Percentiles rank a stretch among this genome's conserved stretches.
These are phyloP conservation scores for Forpus xanthops DNA, from an alignment of 2,797 vertebrate species.

Conservation along the genomic window DNA sequence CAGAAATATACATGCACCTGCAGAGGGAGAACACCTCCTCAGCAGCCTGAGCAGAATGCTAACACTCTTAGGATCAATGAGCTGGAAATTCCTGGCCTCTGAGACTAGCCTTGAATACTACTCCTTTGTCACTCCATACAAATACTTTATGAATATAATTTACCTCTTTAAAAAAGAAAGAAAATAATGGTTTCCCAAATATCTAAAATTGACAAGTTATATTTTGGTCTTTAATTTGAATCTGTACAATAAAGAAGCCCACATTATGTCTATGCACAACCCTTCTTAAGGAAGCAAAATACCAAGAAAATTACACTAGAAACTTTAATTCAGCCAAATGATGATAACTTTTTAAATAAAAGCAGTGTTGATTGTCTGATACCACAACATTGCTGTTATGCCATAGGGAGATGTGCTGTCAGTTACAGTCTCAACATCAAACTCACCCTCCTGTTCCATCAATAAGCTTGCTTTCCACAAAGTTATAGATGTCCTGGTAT, in stretches of 20 bases:
- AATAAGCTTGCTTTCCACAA: conserved; percentile 93
- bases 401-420: not conserved
- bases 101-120: not conserved
- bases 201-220: not conserved
- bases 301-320: not conserved
- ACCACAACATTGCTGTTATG: not conserved
- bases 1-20: conserved; percentile 98
- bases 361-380: not conserved
- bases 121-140: not conserved
- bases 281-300: not conserved
- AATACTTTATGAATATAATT: not conserved
- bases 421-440: not conserved
- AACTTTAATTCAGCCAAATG: not conserved
- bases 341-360: not conserved
- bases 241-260: not conserved
- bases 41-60: not conserved
- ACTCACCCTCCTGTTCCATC: conserved; percentile 94
- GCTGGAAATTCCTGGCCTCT: not conserved
- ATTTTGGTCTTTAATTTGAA: not conserved
- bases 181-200: not conserved
- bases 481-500: conserved; percentile 94
- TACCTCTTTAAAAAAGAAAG: not conserved
- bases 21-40: not conserved
- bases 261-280: not conserved
- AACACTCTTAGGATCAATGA: not conserved